Percentiles rank a stretch among this genome's conserved stretches.
Evolutionary conservation across 2,113 vertebrate species (phyloP).

Genomic region (Xenopus laevis): DNA sequence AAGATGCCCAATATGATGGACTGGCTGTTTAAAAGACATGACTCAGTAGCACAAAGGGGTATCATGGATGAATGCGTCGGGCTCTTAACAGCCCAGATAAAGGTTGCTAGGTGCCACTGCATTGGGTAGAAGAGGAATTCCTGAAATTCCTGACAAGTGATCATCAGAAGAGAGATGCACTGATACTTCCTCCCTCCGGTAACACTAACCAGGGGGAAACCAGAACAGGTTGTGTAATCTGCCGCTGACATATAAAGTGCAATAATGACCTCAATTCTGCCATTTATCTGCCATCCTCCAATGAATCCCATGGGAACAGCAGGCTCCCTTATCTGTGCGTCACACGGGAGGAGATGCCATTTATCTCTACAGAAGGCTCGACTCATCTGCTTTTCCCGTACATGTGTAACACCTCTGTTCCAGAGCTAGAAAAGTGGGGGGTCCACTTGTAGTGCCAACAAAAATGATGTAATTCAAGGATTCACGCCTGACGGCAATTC

Average conservation of each 20-base stretch:
- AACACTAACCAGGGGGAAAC: constrained; percentile 3
- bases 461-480: too few relatives aligned
- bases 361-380: background rate
- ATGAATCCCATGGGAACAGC: constrained; percentile 6
- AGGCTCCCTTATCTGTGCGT: constrained; percentile 1
- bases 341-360: background rate
- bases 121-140: constrained; percentile 14
- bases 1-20: background rate
- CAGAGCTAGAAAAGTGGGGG: too few relatives aligned
- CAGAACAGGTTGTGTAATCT: constrained; percentile 36
- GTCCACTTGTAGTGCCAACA: too few relatives aligned
- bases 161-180: constrained; percentile 22
- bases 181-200: constrained; percentile 31
- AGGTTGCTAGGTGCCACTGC: constrained; percentile 18
- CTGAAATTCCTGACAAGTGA: constrained; percentile 11
- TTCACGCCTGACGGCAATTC: too few relatives aligned
- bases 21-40: too few relatives aligned
- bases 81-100: background rate
- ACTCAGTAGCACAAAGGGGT: background rate
- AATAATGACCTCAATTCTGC: background rate
- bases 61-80: constrained; percentile 10
- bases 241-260: constrained; percentile 18
- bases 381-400: background rate
- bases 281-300: background rate
- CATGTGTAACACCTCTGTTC: background rate